These are phyloP conservation scores for Brachionus rotundiformis DNA, from an alignment of 1,140 invertebrate genomes.

Conservation along the genomic window DNA sequence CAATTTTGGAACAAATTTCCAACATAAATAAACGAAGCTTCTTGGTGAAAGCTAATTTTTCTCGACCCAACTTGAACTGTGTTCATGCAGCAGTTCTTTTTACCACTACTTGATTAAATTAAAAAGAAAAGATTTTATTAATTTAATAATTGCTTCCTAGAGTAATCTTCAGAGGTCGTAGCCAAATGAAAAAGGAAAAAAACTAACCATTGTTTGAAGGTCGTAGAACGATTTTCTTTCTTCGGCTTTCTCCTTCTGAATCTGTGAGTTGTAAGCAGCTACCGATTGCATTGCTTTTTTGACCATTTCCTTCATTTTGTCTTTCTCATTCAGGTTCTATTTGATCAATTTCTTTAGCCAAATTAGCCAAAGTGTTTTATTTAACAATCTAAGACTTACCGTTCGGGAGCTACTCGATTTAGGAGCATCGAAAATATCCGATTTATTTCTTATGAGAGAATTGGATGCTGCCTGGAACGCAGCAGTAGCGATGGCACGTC, in stretches of 20 bases:
- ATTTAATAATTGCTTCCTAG: too few relatives aligned
- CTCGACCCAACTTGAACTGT: too few relatives aligned
- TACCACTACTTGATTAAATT: too few relatives aligned
- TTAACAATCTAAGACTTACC: not conserved
- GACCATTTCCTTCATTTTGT: constrained; percentile 70
- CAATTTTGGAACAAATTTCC: too few relatives aligned
- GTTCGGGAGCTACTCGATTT: not conserved
- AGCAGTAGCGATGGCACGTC: constrained; percentile 67
- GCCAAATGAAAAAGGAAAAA: not conserved
- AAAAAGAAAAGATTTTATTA: too few relatives aligned
- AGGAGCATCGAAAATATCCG: not conserved
- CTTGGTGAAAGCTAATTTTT: too few relatives aligned
- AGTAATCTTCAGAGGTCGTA: too few relatives aligned
- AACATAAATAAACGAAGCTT: too few relatives aligned
- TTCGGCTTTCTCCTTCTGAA: constrained; percentile 76
- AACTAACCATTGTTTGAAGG: constrained; percentile 64
- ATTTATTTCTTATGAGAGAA: constrained; percentile 13
- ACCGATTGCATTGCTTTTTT: constrained; percentile 83
- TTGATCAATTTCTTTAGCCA: not conserved
- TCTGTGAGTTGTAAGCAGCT: constrained; percentile 80
- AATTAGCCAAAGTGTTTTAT: not conserved
- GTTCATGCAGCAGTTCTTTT: too few relatives aligned
- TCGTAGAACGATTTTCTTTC: constrained; percentile 68
- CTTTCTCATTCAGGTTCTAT: constrained; percentile 63
- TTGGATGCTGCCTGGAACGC: constrained; percentile 54